Conservation (phyloP, 2,888 invertebrate species). For the Caenorhabditis japonica region DNA sequence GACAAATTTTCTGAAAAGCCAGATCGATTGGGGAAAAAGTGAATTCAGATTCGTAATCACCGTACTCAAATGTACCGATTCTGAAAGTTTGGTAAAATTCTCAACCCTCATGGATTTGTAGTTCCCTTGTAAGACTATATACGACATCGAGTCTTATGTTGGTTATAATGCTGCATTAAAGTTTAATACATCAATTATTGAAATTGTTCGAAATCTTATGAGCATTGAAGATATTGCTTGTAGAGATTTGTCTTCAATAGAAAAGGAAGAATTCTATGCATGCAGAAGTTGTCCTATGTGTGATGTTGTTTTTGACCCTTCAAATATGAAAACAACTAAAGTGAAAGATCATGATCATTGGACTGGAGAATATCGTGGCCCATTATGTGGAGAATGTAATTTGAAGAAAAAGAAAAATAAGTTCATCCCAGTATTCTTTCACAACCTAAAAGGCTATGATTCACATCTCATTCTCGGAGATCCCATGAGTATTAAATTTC, state of each 20-base stretch:
- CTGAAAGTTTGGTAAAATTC: too few relatives aligned
- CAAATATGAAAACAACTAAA: too few relatives aligned
- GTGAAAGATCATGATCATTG: conserved; percentile 55
- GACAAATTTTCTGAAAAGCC: too few relatives aligned
- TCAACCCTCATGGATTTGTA: too few relatives aligned
- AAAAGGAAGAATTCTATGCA: too few relatives aligned
- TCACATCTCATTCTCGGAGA: conserved; percentile 56
- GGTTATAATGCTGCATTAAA: conserved; percentile 27
- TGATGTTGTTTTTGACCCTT: too few relatives aligned
- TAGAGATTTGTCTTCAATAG: conserved; percentile 30
- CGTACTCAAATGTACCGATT: too few relatives aligned
- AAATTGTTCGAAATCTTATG: conserved; percentile 29
- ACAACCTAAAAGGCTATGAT: conserved; percentile 62
- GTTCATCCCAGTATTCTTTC: conserved; percentile 61
- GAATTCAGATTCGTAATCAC: too few relatives aligned
- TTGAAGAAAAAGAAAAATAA: conserved; percentile 51
- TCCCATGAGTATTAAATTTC: conserved; percentile 30
- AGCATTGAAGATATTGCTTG: conserved; percentile 2
- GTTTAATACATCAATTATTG: conserved; percentile 42
- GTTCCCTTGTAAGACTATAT: too few relatives aligned
- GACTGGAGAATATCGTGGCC: conserved; percentile 53
- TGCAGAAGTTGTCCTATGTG: conserved; percentile 22
- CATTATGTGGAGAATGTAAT: conserved; percentile 50
- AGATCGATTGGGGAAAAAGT: too few relatives aligned
- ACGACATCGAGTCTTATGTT: conserved; percentile 24